Percentiles rank a stretch among this genome's conserved stretches.
Conservation (phyloP, 1,140 invertebrate species). For the Rhizoglyphus robini region DNA sequence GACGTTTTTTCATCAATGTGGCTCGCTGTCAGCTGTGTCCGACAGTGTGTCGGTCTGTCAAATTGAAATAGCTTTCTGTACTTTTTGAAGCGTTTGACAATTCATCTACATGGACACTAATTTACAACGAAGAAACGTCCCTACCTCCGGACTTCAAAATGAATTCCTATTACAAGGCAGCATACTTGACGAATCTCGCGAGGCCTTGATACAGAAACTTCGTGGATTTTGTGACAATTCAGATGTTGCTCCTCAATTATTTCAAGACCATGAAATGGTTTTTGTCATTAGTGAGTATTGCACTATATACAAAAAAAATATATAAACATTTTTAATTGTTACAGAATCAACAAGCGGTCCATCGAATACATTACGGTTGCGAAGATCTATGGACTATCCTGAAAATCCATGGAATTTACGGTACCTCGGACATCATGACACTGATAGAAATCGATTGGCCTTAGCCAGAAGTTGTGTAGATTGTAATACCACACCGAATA, state of each 20-base stretch:
- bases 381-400: slow-evolving; percentile 31
- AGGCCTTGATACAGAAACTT: slow-evolving; percentile 76
- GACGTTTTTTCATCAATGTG: too few relatives aligned
- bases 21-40: too few relatives aligned
- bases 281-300: slow-evolving; percentile 34
- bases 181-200: slow-evolving; percentile 75
- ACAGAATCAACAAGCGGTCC: background rate
- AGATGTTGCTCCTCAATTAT: slow-evolving; percentile 63
- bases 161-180: slow-evolving; percentile 82
- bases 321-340: background rate
- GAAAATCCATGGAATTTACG: slow-evolving; percentile 32
- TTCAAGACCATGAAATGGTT: slow-evolving; percentile 61
- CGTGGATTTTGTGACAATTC: slow-evolving; percentile 86
- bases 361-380: slow-evolving; percentile 13
- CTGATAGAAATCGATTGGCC: slow-evolving; percentile 75
- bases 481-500: slow-evolving; percentile 70
- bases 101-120: slow-evolving; percentile 7
- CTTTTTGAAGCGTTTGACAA: too few relatives aligned
- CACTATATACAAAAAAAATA: background rate
- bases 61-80: background rate
- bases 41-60: background rate
- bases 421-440: slow-evolving; percentile 76
- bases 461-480: slow-evolving; percentile 79
- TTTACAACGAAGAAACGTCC: background rate
- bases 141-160: slow-evolving; percentile 62